Conservation (phyloP, 2,113 vertebrate genomes). For the Cyprinodon variegatus region DNA sequence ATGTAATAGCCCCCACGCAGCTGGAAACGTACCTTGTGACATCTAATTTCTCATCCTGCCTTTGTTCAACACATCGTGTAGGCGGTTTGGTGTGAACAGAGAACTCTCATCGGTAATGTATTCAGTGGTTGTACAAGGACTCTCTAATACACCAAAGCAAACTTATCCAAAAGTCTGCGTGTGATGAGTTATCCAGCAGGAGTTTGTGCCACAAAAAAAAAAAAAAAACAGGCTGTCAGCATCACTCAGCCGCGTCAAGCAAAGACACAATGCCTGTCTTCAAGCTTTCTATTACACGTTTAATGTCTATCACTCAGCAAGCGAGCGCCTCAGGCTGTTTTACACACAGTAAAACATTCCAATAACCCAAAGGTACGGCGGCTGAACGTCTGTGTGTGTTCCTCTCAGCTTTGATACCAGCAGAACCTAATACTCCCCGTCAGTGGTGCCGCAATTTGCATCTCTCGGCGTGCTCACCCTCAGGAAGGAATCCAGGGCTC, state of each 20-base stretch:
- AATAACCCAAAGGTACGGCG: slow-evolving; percentile 63
- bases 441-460: slow-evolving; percentile 23
- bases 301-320: slow-evolving; percentile 71
- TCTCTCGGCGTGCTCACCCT: slow-evolving; percentile 82
- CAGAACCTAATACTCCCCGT: slow-evolving; percentile 50
- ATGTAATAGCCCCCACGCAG: slow-evolving; percentile 57
- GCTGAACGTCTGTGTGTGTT: slow-evolving; percentile 45
- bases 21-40: slow-evolving; percentile 60
- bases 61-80: slow-evolving; percentile 56
- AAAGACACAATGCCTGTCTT: slow-evolving; percentile 58
- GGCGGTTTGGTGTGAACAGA: slow-evolving; percentile 45
- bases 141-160: slow-evolving; percentile 46
- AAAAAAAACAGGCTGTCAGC: slow-evolving; percentile 51
- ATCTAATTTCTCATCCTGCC: slow-evolving; percentile 62
- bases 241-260: slow-evolving; percentile 69
- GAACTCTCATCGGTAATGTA: slow-evolving; percentile 59
- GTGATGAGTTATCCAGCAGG: slow-evolving; percentile 60
- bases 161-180: slow-evolving; percentile 57
- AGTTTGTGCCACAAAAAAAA: slow-evolving; percentile 38
- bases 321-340: slow-evolving; percentile 66
- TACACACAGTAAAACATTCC: slow-evolving; percentile 57
- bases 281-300: slow-evolving; percentile 67
- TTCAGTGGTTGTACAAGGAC: slow-evolving; percentile 46
- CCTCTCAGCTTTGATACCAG: slow-evolving; percentile 48
- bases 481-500: slow-evolving; percentile 95